A percentile compares a stretch with the other conserved stretches of the same genome.
These are phyloP conservation scores for Rhea pennata DNA, from an alignment of 2,113 vertebrate genomes.

Conservation along the genomic window DNA sequence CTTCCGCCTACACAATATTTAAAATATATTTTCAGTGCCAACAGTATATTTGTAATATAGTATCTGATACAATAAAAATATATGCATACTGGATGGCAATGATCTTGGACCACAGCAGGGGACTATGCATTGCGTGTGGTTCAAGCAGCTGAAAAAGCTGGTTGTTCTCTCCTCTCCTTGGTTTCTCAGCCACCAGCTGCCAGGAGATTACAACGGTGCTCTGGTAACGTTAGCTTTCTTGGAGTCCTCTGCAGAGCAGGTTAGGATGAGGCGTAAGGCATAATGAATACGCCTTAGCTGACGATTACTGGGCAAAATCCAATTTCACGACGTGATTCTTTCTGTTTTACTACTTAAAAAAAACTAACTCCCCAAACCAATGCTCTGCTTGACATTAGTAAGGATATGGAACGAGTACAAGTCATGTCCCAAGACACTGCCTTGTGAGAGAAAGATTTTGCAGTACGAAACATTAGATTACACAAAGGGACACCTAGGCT, in stretches of 20 bases:
- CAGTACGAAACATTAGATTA: not conserved
- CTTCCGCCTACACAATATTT: not conserved
- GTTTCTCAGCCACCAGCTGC: not conserved
- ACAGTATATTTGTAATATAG: constrained; percentile 14
- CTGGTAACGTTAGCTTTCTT: not conserved
- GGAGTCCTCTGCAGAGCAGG: not conserved
- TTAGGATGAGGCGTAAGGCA: not conserved
- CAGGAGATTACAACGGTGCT: not conserved
- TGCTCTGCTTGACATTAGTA: not conserved
- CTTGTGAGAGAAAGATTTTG: not conserved
- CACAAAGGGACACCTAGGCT: not conserved
- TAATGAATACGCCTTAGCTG: not conserved
- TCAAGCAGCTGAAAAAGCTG: not conserved
- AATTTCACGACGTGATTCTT: not conserved
- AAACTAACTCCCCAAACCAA: accelerated
- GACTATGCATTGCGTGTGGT: not conserved
- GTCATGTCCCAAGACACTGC: not conserved
- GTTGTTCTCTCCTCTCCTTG: not conserved
- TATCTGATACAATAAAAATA: constrained; percentile 59
- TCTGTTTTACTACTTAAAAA: not conserved
- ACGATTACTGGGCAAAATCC: not conserved
- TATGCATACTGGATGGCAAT: not conserved
- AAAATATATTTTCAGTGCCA: constrained; percentile 61
- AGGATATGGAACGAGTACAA: not conserved
- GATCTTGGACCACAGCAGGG: not conserved